Evolutionary conservation across 35 echinoderm and acorn worm genomes (phyloP).

Genomic region (Chiridota heheva): DNA sequence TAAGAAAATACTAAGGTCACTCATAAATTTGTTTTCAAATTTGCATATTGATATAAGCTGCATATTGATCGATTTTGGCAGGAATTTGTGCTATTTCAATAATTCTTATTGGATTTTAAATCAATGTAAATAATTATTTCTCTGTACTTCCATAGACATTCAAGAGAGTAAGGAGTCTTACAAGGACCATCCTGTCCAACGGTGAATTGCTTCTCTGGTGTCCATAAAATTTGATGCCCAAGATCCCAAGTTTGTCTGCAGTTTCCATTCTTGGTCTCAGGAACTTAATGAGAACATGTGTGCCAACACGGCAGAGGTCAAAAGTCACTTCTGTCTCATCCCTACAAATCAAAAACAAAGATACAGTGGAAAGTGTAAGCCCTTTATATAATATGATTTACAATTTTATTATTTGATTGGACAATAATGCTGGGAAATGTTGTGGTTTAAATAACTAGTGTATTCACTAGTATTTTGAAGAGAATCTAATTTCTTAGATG

Average conservation of each 20-base stretch:
- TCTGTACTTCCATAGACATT: too few species aligned
- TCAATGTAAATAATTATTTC: too few species aligned
- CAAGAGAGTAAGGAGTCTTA: too few species aligned
- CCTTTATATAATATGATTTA: not conserved
- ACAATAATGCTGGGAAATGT: not conserved
- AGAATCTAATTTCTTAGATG: too few species aligned
- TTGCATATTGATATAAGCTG: too few species aligned
- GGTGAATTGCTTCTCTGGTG: slow-evolving; percentile 51
- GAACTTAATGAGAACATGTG: slow-evolving; percentile 90
- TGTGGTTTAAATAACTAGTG: too few species aligned
- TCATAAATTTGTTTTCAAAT: too few species aligned
- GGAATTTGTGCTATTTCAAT: too few species aligned
- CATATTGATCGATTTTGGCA: too few species aligned
- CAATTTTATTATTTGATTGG: not conserved
- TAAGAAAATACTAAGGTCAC: too few species aligned
- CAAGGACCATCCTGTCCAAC: slow-evolving; percentile 68
- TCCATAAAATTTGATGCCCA: slow-evolving; percentile 89
- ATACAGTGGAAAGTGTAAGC: not conserved
- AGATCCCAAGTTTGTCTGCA: slow-evolving; percentile 67
- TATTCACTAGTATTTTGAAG: too few species aligned
- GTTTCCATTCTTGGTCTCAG: slow-evolving; percentile 67
- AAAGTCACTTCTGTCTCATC: slow-evolving; percentile 85
- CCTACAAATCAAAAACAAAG: slow-evolving; percentile 29
- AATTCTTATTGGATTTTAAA: too few species aligned
- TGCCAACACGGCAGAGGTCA: slow-evolving; percentile 69